These are phyloP conservation scores for Antitype chi DNA, from an alignment of 2,888 invertebrate genomes.

Conservation along the genomic window DNA sequence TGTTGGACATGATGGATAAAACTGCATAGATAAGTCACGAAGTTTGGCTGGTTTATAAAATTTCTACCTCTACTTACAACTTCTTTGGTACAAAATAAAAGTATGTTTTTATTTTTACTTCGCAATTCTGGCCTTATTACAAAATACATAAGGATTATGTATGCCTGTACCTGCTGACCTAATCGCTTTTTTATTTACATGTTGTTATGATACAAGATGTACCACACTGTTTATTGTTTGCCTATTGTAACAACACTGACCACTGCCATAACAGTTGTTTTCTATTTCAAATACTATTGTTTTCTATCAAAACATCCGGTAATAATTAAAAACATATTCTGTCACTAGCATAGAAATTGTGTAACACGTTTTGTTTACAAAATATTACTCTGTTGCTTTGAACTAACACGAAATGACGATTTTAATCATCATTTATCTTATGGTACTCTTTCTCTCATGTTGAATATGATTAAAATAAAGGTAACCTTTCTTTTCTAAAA, in stretches of 20 bases:
- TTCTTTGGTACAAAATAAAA: too few species aligned
- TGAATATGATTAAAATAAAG: too few species aligned
- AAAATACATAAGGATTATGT: neutral
- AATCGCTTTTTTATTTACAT: neutral
- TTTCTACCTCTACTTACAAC: too few species aligned
- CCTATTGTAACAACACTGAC: slow-evolving; percentile 15
- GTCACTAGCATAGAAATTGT: neutral
- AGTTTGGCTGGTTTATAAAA: too few species aligned
- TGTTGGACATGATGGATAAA: neutral
- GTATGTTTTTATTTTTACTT: too few species aligned
- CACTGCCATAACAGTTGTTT: slow-evolving; percentile 23
- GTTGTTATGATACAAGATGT: slow-evolving; percentile 7
- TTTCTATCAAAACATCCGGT: too few species aligned
- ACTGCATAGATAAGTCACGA: too few species aligned
- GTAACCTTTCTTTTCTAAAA: neutral
- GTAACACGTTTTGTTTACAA: slow-evolving; percentile 3
- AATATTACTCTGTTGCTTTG: neutral
- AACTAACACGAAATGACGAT: neutral
- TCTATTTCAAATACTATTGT: too few species aligned
- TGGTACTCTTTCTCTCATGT: neutral
- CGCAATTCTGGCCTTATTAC: neutral
- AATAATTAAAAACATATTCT: too few species aligned
- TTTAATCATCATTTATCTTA: neutral
- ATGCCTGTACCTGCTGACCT: too few species aligned
- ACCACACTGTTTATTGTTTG: neutral